phyloP scores from a whole-genome alignment of 2,113 vertebrate genomes.

The Alligator sinensis region DNA sequence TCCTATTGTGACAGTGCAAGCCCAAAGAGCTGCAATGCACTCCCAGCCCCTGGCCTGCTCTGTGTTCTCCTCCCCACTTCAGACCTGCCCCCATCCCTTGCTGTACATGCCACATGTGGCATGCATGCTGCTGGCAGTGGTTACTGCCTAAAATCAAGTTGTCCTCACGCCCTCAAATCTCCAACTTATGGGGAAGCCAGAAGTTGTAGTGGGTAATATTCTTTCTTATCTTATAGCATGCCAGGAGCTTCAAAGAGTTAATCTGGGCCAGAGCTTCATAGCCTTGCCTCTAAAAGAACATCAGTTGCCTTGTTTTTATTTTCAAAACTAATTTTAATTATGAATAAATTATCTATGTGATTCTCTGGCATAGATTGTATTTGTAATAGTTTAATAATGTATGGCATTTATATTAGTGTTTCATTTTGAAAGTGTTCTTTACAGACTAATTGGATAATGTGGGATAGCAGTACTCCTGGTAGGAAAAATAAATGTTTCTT shows the following conservation, averaged over 20 bases:
- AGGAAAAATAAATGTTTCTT: background rate
- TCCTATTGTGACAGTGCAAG: too few relatives aligned
- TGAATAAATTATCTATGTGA: background rate
- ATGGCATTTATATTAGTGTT: background rate
- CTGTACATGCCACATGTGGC: too few relatives aligned
- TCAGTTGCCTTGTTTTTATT: background rate
- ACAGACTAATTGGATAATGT: background rate
- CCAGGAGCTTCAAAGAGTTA: background rate
- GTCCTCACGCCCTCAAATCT: background rate
- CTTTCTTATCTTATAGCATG: background rate
- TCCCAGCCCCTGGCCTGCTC: too few relatives aligned
- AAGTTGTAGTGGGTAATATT: background rate
- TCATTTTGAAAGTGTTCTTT: background rate
- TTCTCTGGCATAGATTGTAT: background rate
- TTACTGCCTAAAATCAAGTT: too few relatives aligned
- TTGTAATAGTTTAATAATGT: background rate
- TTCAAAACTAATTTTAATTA: background rate
- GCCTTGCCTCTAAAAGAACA: background rate
- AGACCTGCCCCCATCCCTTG: too few relatives aligned
- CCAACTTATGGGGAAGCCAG: background rate
- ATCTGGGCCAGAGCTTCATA: background rate
- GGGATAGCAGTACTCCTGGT: background rate
- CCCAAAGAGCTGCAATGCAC: too few relatives aligned
- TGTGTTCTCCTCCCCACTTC: too few relatives aligned
- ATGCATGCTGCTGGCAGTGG: too few relatives aligned